Conservation (phyloP, 2,888 invertebrate species). For the Meta bourneti region DNA sequence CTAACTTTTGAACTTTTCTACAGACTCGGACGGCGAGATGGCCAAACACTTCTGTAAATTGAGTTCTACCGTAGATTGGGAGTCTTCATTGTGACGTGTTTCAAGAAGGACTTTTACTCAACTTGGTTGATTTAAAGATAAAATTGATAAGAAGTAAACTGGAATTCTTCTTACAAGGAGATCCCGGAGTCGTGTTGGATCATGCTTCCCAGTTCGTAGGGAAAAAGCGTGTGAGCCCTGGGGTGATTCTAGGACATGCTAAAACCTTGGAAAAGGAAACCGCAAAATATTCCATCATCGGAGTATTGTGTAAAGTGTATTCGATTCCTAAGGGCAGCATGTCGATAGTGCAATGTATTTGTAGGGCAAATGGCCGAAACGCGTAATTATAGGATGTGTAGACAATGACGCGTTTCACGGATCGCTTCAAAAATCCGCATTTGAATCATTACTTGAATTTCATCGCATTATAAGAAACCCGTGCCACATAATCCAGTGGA, state of each 20-base stretch:
- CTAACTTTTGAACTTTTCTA: constrained; percentile 23
- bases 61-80: constrained; percentile 46
- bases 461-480: constrained; percentile 20
- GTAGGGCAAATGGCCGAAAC: constrained; percentile 78
- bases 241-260: constrained; percentile 78
- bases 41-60: constrained; percentile 7
- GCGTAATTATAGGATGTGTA: constrained; percentile 78
- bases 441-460: constrained; percentile 43
- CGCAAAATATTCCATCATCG: constrained; percentile 37
- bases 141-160: constrained; percentile 67
- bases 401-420: constrained; percentile 43
- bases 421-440: constrained; percentile 8
- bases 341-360: constrained; percentile 78
- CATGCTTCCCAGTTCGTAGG: constrained; percentile 77
- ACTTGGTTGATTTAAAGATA: constrained; percentile 31
- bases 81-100: constrained; percentile 63
- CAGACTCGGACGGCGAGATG: constrained; percentile 51
- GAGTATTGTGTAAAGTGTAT: constrained; percentile 11
- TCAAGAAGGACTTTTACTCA: constrained; percentile 48
- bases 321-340: constrained; percentile 64
- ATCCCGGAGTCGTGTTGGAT: constrained; percentile 69
- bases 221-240: constrained; percentile 77
- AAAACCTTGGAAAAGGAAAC: constrained; percentile 22
- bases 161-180: constrained; percentile 56
- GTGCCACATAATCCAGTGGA: constrained; percentile 41